These are phyloP conservation scores for Prosopocoilus inquinatus DNA, from an alignment of 2,888 invertebrate genomes.

Conservation along the genomic window DNA sequence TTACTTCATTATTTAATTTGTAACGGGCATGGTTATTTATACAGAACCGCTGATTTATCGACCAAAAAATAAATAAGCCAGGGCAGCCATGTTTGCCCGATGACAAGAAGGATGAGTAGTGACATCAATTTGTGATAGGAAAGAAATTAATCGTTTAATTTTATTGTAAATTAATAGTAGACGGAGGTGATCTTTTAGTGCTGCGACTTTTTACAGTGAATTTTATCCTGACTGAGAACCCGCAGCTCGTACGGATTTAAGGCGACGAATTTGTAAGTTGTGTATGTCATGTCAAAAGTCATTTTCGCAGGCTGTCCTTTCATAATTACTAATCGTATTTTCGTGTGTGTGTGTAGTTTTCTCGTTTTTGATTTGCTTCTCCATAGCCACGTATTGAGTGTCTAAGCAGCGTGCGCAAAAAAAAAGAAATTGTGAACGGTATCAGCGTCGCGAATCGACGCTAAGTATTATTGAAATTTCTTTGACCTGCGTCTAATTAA, in stretches of 20 bases:
- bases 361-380: no score
- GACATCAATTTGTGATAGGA: conserved; percentile 19
- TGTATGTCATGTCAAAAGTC: neutral
- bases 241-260: neutral
- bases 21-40: no score
- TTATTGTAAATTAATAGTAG: conserved; percentile 16
- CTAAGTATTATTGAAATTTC: no score
- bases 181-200: conserved; percentile 5
- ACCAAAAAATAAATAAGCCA: neutral
- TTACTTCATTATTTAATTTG: no score
- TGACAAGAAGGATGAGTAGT: conserved; percentile 18
- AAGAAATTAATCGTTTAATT: conserved; percentile 13
- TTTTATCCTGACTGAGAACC: neutral
- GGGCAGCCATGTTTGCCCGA: conserved; percentile 17
- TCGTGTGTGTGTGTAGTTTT: no score
- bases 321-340: neutral
- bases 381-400: no score
- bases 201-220: conserved; percentile 5
- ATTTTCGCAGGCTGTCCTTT: neutral
- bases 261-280: neutral
- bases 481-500: no score
- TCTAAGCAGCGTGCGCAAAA: no score
- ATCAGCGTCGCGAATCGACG: no score
- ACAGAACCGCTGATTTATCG: no score
- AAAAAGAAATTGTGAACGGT: no score